Conservation (phyloP, 2,888 invertebrate species). For the Drosophila anceps region DNA sequence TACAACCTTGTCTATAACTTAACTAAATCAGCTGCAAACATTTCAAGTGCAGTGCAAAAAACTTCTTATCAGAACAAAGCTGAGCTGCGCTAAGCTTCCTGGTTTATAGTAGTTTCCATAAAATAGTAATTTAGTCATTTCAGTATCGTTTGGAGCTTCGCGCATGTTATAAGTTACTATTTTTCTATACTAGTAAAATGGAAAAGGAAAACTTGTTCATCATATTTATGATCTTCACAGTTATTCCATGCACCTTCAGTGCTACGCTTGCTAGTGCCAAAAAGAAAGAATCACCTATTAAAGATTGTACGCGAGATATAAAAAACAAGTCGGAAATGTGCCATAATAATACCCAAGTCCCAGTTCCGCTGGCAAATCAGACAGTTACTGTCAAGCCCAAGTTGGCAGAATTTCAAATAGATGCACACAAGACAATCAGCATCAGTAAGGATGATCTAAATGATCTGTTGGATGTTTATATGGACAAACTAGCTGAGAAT, state of each 20-base stretch:
- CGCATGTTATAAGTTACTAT: not conserved
- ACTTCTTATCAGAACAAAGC: slow-evolving; percentile 36
- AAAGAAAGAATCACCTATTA: slow-evolving; percentile 40
- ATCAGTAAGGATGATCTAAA: slow-evolving; percentile 67
- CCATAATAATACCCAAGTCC: slow-evolving; percentile 18
- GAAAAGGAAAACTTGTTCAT: slow-evolving; percentile 5
- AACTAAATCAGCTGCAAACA: slow-evolving; percentile 13
- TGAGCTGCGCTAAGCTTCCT: slow-evolving; percentile 38
- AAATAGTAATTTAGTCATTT: slow-evolving; percentile 30
- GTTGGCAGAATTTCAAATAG: slow-evolving; percentile 66
- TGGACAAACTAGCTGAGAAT: slow-evolving; percentile 64
- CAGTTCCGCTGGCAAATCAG: slow-evolving; percentile 20
- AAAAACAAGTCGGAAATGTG: slow-evolving; percentile 44
- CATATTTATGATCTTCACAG: slow-evolving; percentile 19
- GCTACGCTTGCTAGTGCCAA: slow-evolving; percentile 17
- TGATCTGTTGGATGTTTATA: slow-evolving; percentile 62
- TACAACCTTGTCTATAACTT: not conserved
- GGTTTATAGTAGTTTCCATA: slow-evolving; percentile 25
- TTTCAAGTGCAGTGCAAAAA: slow-evolving; percentile 35
- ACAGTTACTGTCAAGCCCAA: slow-evolving; percentile 49
- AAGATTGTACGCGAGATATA: slow-evolving; percentile 26
- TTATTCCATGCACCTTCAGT: slow-evolving; percentile 22
- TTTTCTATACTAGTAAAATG: slow-evolving; percentile 22
- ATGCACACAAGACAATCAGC: slow-evolving; percentile 66
- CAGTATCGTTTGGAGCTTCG: slow-evolving; percentile 33